phyloP scores from a whole-genome alignment of 2,797 vertebrate species.

The Epinephelus malabaricus region DNA sequence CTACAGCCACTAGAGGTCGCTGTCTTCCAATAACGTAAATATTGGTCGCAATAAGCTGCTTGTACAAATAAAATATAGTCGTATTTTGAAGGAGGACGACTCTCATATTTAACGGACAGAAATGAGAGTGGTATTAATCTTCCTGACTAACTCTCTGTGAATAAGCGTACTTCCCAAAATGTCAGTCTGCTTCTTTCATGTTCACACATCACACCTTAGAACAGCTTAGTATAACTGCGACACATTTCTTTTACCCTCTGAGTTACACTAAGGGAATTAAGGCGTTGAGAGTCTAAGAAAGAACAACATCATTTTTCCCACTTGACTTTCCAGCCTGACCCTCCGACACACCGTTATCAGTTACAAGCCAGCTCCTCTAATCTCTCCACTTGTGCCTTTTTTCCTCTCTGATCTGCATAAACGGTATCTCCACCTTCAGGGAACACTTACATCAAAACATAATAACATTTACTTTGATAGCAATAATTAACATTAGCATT shows the following conservation, averaged over 20 bases:
- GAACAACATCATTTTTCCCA: background rate
- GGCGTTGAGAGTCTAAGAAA: slow-evolving; percentile 7
- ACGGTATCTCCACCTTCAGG: slow-evolving; percentile 33
- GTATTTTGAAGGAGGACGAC: too few relatives aligned
- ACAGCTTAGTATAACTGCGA: background rate
- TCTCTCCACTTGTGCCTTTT: slow-evolving; percentile 11
- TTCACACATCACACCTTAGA: background rate
- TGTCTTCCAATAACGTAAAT: too few relatives aligned
- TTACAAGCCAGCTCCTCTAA: slow-evolving; percentile 7
- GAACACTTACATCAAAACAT: slow-evolving; percentile 54
- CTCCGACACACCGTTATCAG: slow-evolving; percentile 9
- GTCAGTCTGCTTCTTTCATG: background rate
- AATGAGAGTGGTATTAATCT: background rate
- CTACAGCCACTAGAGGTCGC: too few relatives aligned
- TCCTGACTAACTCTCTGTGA: background rate
- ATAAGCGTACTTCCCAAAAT: background rate
- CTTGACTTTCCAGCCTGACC: background rate
- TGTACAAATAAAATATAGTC: too few relatives aligned
- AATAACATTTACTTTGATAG: slow-evolving; percentile 59
- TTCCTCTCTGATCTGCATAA: slow-evolving; percentile 38
- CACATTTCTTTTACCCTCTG: background rate
- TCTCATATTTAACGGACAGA: background rate
- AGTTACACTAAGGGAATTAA: slow-evolving; percentile 10
- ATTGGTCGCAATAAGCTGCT: too few relatives aligned
- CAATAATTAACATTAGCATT: slow-evolving; percentile 48